Evolutionary conservation across 2,888 invertebrate genomes (phyloP).

Genomic region (Teleogryllus oceanicus): DNA sequence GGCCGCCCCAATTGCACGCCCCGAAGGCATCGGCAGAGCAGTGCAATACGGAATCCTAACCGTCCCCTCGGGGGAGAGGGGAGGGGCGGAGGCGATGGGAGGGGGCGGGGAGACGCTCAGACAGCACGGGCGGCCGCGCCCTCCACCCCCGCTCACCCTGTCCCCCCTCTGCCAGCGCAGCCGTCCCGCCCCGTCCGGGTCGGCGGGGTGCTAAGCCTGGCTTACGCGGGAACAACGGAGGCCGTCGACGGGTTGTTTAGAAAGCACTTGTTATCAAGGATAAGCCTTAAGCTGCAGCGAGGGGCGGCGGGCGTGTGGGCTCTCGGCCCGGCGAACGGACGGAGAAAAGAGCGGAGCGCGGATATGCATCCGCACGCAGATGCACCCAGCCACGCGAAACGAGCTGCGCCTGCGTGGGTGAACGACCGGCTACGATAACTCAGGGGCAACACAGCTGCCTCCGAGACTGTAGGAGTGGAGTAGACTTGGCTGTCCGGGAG

Average conservation of each 20-base stretch:
- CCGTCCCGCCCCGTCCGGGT: neutral
- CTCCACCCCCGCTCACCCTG: neutral
- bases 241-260: slow-evolving; percentile 3
- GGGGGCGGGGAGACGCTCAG: neutral
- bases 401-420: too few species aligned
- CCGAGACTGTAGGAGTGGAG: too few species aligned
- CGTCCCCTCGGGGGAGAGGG: neutral
- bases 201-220: neutral
- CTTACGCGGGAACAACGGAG: neutral
- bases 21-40: too few species aligned
- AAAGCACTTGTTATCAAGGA: slow-evolving; percentile 18
- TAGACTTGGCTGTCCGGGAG: too few species aligned
- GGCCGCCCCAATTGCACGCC: too few species aligned
- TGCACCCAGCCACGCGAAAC: too few species aligned
- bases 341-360: too few species aligned
- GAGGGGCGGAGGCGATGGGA: neutral
- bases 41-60: too few species aligned
- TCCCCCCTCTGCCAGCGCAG: neutral
- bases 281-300: neutral
- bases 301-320: neutral
- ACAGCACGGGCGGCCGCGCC: neutral
- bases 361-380: too few species aligned
- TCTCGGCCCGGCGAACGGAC: too few species aligned
- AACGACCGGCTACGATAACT: too few species aligned
- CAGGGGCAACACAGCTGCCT: too few species aligned